phyloP scores from a whole-genome alignment of 2,888 invertebrate genomes.

The Teleiodes luculella region DNA sequence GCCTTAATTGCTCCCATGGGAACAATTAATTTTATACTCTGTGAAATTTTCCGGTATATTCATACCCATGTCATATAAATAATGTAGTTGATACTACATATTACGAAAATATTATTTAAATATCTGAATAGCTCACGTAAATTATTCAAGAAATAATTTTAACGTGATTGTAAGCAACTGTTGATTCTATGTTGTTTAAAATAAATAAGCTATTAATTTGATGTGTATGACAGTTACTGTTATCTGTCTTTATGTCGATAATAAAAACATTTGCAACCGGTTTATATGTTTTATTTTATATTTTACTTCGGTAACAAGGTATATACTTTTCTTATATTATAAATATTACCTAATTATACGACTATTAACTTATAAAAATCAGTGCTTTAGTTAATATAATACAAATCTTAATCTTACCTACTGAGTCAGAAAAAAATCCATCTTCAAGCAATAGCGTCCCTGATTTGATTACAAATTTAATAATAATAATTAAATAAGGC shows the following conservation, averaged over 20 bases:
- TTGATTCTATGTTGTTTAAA: not conserved
- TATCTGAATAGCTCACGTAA: too few relatives aligned
- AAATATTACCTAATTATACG: not conserved
- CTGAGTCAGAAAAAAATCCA: not conserved
- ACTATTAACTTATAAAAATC: not conserved
- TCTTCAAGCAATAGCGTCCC: too few relatives aligned
- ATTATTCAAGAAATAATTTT: not conserved
- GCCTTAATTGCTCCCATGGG: too few relatives aligned
- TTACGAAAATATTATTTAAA: too few relatives aligned
- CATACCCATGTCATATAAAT: too few relatives aligned
- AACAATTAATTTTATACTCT: too few relatives aligned
- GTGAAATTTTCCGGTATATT: too few relatives aligned
- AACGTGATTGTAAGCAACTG: slow-evolving; percentile 2
- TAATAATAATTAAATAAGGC: too few relatives aligned
- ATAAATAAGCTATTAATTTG: slow-evolving; percentile 5
- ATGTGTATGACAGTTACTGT: slow-evolving; percentile 13
- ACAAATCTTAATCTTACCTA: not conserved
- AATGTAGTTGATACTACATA: not conserved
- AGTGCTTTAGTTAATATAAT: not conserved
- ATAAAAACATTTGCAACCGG: slow-evolving; percentile 33
- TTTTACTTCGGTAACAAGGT: not conserved
- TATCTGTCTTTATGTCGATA: slow-evolving; percentile 23
- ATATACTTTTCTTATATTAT: not conserved
- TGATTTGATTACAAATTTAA: too few relatives aligned
- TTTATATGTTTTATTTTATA: slow-evolving; percentile 27